Percentiles rank a stretch among this genome's conserved stretches.
Conservation (phyloP, 53 echinoderm and acorn worm genomes). For the Apostichopus leukothele region DNA sequence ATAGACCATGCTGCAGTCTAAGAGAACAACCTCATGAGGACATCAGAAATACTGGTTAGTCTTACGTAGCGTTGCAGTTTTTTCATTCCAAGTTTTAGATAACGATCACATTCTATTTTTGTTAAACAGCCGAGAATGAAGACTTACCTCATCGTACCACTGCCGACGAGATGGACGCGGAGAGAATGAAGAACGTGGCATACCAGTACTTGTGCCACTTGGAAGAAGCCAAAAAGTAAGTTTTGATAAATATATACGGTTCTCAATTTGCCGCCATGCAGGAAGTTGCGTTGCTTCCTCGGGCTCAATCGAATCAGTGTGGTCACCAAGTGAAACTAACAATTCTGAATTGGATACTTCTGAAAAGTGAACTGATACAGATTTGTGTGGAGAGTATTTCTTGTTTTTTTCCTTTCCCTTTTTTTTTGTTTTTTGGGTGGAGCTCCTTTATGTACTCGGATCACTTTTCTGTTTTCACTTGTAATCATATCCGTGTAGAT, state of each 20-base stretch:
- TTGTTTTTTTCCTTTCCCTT: too few species aligned
- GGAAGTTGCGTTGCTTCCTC: too few species aligned
- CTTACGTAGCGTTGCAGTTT: too few species aligned
- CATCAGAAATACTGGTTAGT: too few species aligned
- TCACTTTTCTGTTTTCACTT: background rate
- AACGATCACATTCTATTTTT: background rate
- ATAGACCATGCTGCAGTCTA: too few species aligned
- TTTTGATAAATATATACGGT: background rate
- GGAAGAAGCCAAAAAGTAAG: constrained; percentile 97
- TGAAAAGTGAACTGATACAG: too few species aligned
- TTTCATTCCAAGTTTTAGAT: background rate
- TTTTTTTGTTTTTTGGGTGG: background rate
- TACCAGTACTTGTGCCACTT: constrained; percentile 99
- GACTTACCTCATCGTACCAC: constrained; percentile 84
- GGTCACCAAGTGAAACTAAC: too few species aligned
- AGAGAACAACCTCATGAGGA: too few species aligned
- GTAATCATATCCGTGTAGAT: background rate
- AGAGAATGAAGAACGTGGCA: constrained; percentile 89
- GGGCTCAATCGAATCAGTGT: too few species aligned
- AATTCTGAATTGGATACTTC: too few species aligned
- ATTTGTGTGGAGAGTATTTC: too few species aligned
- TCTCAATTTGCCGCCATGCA: too few species aligned
- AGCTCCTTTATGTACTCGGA: background rate
- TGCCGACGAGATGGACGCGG: constrained; percentile 96
- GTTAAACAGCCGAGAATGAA: constrained; percentile 64